A percentile compares a stretch with the other conserved stretches of the same genome.
Conservation (phyloP, 2,797 vertebrate genomes). For the Pangasius djambal region DNA sequence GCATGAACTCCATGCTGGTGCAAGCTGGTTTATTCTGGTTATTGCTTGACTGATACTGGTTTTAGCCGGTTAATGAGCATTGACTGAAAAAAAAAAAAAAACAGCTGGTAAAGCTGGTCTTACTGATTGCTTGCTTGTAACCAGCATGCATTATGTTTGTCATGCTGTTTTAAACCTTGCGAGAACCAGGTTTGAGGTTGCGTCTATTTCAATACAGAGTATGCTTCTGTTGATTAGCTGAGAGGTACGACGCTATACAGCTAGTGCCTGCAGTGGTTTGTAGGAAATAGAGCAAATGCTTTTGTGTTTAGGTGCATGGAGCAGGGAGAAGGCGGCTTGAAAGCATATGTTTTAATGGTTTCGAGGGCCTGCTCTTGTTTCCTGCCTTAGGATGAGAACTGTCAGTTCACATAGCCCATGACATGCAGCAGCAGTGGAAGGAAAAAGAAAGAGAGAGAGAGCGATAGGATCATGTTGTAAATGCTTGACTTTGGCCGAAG, state of each 20-base stretch:
- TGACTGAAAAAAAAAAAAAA: background rate
- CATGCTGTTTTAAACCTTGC: background rate
- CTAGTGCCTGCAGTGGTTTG: constrained; percentile 49
- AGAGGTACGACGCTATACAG: constrained; percentile 12
- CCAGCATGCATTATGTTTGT: constrained; percentile 15
- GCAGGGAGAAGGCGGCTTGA: constrained; percentile 65
- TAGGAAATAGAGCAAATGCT: constrained; percentile 86
- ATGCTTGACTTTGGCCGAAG: constrained; percentile 1
- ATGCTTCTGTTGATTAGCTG: constrained; percentile 37
- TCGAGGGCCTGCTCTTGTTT: constrained; percentile 81
- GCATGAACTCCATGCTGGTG: background rate
- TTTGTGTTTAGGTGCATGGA: constrained; percentile 80
- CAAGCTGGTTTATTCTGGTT: background rate
- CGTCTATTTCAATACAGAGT: constrained; percentile 36
- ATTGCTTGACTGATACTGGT: background rate
- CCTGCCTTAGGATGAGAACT: constrained; percentile 88
- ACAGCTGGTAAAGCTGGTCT: background rate
- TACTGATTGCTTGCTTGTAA: background rate
- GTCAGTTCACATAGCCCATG: constrained; percentile 88
- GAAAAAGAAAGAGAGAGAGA: background rate
- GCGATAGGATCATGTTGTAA: constrained; percentile 24
- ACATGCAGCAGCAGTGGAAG: constrained; percentile 77
- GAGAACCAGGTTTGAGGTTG: constrained; percentile 24
- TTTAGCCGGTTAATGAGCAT: background rate
- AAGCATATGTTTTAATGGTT: constrained; percentile 76